Base-by-base conservation (phyloP, 1,140 invertebrate species). In the Bemisia tabaci region DNA sequence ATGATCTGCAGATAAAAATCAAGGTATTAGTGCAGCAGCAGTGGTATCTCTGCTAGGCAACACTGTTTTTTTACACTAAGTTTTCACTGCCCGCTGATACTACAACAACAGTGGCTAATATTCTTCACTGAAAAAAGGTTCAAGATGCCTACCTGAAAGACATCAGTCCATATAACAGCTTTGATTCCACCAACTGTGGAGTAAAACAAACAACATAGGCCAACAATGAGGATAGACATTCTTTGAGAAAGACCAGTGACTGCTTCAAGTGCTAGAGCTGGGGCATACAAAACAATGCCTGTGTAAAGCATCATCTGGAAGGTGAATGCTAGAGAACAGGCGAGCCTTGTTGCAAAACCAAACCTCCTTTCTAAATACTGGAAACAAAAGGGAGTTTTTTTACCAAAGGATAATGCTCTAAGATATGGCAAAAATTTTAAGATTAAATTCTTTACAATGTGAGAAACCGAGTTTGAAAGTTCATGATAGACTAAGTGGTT, bases 361-460 rank as follows among this genome's bases (percentile, higher is more conserved):
- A 94, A 95, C 70, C 92, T 77, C 70, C 83, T 79, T 74, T 95
- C 91, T 72, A 97, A 81, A 74, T 97, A 97, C 82, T 85, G 69
- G 70, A 80, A 79, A 66, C 0, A 96, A 79, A 1, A 95, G 94
- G 72, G n/a, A n/a, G n/a, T n/a, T n/a, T n/a, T n/a, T n/a, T 96
- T 89, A 5, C 92, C 90, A 81, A 94, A 94, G 73, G 96, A 96
- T n/a, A 96, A 77, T 61, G 92, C n/a, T n/a, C n/a, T n/a, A n/a
- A n/a, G n/a, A n/a, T n/a, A n/a, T n/a, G n/a, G n/a, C n/a, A n/a
- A n/a, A n/a, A n/a, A n/a, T n/a, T n/a, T n/a, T n/a, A n/a, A n/a
- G n/a, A n/a, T n/a, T n/a, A n/a, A n/a, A n/a, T n/a, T n/a, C n/a
- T n/a, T n/a, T n/a, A n/a, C n/a, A n/a, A n/a, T n/a, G n/a, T n/a